These are phyloP conservation scores for Marisa cornuarietis DNA, from an alignment of 1,140 invertebrate genomes.

Conservation along the genomic window DNA sequence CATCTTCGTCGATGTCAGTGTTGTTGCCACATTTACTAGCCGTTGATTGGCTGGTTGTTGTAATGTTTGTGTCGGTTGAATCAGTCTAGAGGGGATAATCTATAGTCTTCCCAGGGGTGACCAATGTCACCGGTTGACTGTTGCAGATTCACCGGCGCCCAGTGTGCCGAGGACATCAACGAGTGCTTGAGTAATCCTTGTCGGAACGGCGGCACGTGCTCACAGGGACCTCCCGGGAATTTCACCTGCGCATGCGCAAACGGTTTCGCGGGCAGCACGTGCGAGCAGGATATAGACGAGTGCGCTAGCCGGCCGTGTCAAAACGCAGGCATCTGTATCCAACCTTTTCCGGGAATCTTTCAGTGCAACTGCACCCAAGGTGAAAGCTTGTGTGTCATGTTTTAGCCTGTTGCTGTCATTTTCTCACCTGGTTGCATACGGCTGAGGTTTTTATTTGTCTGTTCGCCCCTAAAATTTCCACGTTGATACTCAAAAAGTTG, in stretches of 20 bases:
- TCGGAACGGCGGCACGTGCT: slow-evolving; percentile 35
- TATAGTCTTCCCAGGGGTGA: no score
- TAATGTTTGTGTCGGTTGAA: no score
- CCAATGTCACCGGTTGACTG: no score
- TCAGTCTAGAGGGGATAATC: no score
- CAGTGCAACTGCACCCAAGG: slow-evolving; percentile 60
- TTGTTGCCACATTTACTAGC: no score
- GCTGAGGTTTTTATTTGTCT: no score
- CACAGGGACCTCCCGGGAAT: slow-evolving; percentile 25
- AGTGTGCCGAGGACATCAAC: slow-evolving; percentile 77
- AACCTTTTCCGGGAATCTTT: slow-evolving; percentile 69
- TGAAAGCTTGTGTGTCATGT: not conserved
- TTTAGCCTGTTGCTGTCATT: no score
- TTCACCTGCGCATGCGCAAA: slow-evolving; percentile 65
- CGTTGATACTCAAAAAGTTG: no score
- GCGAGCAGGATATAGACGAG: slow-evolving; percentile 80
- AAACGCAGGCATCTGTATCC: slow-evolving; percentile 46
- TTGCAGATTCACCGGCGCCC: slow-evolving; percentile 79
- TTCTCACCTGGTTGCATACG: no score
- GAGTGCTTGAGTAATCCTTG: slow-evolving; percentile 33
- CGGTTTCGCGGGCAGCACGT: slow-evolving; percentile 83
- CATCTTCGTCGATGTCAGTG: no score
- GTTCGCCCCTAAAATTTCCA: no score
- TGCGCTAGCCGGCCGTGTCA: slow-evolving; percentile 41
- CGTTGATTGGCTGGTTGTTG: no score